Conservation (phyloP, 2,113 vertebrate species). For the Silurus glanis region DNA sequence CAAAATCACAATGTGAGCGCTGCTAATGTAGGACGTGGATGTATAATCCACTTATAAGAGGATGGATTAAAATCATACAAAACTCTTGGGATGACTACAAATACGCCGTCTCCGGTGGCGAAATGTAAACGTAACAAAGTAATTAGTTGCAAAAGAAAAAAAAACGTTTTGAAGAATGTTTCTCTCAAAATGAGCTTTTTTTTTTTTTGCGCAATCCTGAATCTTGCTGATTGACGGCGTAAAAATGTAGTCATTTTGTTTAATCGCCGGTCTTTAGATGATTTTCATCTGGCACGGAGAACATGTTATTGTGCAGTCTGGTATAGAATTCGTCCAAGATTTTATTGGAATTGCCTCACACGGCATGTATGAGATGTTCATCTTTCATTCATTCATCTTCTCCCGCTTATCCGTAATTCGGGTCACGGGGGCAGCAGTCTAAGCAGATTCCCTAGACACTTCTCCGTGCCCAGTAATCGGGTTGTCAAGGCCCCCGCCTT, state of each 20-base stretch:
- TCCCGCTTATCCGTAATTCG: too few relatives aligned
- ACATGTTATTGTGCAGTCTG: neutral
- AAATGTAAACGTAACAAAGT: neutral
- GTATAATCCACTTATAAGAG: neutral
- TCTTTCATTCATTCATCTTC: too few relatives aligned
- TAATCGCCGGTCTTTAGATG: neutral
- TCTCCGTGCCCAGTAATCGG: too few relatives aligned
- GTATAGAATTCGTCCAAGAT: conserved; percentile 3
- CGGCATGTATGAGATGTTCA: neutral
- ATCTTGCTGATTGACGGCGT: neutral
- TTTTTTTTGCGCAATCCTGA: neutral
- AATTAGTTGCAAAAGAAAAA: neutral
- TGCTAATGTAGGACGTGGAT: neutral
- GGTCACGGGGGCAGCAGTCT: too few relatives aligned
- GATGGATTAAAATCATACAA: neutral
- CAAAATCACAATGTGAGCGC: neutral
- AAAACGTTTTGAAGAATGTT: neutral
- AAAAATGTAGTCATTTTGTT: neutral
- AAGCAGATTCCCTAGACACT: too few relatives aligned
- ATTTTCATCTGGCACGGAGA: neutral
- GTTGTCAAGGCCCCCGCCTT: too few relatives aligned
- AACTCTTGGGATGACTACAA: neutral
- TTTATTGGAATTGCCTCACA: neutral
- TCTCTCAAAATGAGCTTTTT: neutral
- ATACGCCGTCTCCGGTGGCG: neutral